Evolutionary conservation across 2,888 invertebrate genomes (phyloP), one percentile per base, ranked within the genome.

Genomic region (Polyommatus iphigenia): DNA sequence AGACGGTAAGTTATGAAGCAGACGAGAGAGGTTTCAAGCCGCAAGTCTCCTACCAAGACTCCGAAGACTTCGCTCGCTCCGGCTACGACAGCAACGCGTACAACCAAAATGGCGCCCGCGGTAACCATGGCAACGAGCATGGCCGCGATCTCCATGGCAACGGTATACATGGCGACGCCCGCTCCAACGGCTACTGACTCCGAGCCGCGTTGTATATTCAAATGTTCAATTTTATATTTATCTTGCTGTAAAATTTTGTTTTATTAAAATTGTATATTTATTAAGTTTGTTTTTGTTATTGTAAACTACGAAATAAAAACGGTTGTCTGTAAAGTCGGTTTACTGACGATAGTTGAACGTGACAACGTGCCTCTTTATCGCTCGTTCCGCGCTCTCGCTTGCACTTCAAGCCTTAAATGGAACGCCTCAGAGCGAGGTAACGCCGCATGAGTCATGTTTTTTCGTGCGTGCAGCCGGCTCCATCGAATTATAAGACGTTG

Each of bases 1-100:
- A 95, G 94, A 95, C 95, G 79, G 96, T 96, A 7, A 95, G 95
- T 81, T 96, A 96, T 87, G 96, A 96, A 84, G 96, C 96, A 24
- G 96, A 96, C 83, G 95, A 95, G 84, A 91, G 95, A 71, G 96
- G 96, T 7, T 96, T 95, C 90, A 95, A 95, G 82, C 96, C 96
- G 32, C 95, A 95, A 82, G 95, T 96, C 80, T 94, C 95, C 3
- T 96, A 96, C 85, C 95, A 96, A 84, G 95, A 96, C 73, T 87
- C 94, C 0, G 92, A 90, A 79, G 86, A 87, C 7, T 81, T 87
- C 0, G 80, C 83, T 5, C 88, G 89, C 36, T 87, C 88, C 10
- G 92, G 92, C 0, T 93, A 93, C 78, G 90, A 91, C 78, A 87
- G 90, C 0, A 87, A 85, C 79, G 88, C 87, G 7, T 88, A 86